A percentile compares a stretch with the other conserved stretches of the same genome.
Evolutionary conservation across 2,797 vertebrate genomes (phyloP).

Genomic region (Hafferia zeledoni): DNA sequence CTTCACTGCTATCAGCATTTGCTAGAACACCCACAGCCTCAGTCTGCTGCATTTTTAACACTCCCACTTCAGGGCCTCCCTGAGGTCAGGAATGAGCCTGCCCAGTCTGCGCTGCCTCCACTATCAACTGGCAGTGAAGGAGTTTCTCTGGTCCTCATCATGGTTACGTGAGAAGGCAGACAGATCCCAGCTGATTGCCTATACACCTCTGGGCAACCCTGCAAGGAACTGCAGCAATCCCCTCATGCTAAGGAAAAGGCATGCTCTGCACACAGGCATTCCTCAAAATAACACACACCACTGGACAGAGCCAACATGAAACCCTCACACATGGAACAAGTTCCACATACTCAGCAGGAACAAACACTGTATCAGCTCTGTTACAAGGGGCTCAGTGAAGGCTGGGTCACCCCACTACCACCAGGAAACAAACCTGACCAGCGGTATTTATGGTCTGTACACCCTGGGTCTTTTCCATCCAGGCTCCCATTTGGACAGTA

Average conservation of each 20-base stretch:
- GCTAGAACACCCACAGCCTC: background rate
- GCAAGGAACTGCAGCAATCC: background rate
- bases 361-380: background rate
- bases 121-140: background rate
- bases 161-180: background rate
- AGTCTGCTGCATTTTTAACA: background rate
- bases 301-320: background rate
- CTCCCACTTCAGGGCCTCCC: background rate
- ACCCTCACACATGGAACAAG: background rate
- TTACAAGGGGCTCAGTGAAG: background rate
- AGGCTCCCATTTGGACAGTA: background rate
- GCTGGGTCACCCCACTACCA: background rate
- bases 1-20: background rate
- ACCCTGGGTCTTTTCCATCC: background rate
- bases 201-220: background rate
- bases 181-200: background rate
- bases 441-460: fast-evolving
- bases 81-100: background rate
- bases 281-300: background rate
- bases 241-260: background rate
- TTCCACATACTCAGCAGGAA: background rate
- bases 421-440: background rate
- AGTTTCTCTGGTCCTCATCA: background rate
- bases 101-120: background rate
- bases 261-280: background rate